Conservation (phyloP, 2,797 vertebrate genomes). For the Melanotaenia nigrans region DNA sequence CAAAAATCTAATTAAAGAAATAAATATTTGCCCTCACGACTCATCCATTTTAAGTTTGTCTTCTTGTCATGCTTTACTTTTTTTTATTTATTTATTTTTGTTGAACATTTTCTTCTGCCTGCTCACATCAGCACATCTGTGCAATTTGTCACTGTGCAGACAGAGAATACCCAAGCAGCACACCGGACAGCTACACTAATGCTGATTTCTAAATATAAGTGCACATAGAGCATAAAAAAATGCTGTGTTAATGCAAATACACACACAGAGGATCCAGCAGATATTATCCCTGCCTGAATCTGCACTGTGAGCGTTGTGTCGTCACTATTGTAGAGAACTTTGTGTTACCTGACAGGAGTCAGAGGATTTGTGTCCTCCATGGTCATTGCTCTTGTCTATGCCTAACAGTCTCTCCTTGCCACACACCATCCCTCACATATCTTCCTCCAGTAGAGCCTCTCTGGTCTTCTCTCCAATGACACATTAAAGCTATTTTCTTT, state of each 20-base stretch:
- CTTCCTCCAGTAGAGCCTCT: conserved; percentile 61
- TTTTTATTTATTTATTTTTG: background rate
- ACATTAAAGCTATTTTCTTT: conserved; percentile 75
- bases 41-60: background rate
- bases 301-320: conserved; percentile 36
- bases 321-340: conserved; percentile 62
- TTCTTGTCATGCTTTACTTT: background rate
- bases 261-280: conserved; percentile 38
- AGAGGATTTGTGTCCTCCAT: conserved; percentile 60
- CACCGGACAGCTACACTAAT: conserved; percentile 9
- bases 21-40: background rate
- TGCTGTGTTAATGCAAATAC: conserved; percentile 36
- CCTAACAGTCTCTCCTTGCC: conserved; percentile 71
- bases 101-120: conserved; percentile 12
- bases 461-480: conserved; percentile 69
- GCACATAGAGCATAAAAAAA: conserved; percentile 25
- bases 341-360: conserved; percentile 68
- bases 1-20: background rate
- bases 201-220: conserved; percentile 35
- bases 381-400: conserved; percentile 77
- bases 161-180: conserved; percentile 29
- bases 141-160: conserved; percentile 26
- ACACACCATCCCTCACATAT: conserved; percentile 75
- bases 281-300: conserved; percentile 50
- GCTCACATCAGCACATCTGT: conserved; percentile 16